A percentile compares a stretch with the other conserved stretches of the same genome.
These are phyloP conservation scores for Limnephilus lunatus DNA, from an alignment of 2,888 invertebrate species.

Conservation along the genomic window DNA sequence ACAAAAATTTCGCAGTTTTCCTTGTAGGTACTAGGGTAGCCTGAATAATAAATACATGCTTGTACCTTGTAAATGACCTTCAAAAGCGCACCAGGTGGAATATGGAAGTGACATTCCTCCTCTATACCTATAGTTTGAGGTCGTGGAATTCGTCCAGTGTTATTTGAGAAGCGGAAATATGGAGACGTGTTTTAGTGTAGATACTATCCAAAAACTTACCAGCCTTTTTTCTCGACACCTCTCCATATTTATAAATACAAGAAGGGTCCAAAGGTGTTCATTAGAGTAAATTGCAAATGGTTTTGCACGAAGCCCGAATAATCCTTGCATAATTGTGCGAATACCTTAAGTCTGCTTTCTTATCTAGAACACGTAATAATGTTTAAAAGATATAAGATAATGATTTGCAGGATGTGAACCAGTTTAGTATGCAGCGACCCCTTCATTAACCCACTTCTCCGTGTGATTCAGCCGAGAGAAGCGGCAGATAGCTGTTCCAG, in stretches of 20 bases:
- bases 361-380: neutral
- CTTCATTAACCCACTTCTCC: neutral
- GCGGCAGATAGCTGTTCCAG: neutral
- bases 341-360: neutral
- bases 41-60: too few species aligned
- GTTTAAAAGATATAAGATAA: neutral
- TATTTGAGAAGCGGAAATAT: too few species aligned
- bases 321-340: neutral
- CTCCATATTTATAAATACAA: neutral
- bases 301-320: neutral
- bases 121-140: too few species aligned
- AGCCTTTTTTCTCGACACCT: too few species aligned
- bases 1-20: too few species aligned
- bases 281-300: neutral
- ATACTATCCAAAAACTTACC: too few species aligned
- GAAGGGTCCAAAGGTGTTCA: neutral
- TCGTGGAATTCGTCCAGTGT: too few species aligned
- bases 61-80: too few species aligned
- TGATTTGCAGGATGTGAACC: neutral
- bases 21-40: too few species aligned
- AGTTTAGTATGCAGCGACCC: neutral
- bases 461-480: neutral
- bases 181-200: too few species aligned
- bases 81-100: too few species aligned
- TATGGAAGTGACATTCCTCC: too few species aligned